Evolutionary conservation across 2,113 vertebrate genomes (phyloP).

Genomic region (Actenoides hombroni): DNA sequence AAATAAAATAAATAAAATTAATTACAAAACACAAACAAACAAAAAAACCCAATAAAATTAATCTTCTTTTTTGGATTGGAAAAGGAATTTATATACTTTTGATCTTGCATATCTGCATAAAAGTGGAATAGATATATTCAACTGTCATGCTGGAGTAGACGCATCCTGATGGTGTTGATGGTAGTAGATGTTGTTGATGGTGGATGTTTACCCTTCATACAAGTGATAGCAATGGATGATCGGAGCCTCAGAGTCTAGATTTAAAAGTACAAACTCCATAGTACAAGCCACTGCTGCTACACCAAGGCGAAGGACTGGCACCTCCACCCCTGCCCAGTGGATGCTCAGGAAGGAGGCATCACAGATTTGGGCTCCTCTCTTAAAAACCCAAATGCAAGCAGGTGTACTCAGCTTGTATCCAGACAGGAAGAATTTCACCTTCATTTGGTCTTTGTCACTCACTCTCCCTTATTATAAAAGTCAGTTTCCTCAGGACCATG

Average conservation of each 20-base stretch:
- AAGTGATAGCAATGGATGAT: rapidly evolving
- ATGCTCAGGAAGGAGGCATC: rapidly evolving
- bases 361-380: neutral
- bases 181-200: neutral
- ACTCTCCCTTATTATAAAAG: neutral
- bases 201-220: neutral
- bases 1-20: neutral
- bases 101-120: neutral
- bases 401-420: neutral
- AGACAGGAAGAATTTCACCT: neutral
- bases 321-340: neutral
- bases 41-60: neutral
- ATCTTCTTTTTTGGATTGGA: neutral
- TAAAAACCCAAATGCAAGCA: neutral
- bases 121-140: neutral
- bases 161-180: neutral
- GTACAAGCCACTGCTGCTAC: neutral
- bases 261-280: neutral
- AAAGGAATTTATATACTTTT: neutral
- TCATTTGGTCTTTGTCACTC: neutral
- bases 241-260: neutral
- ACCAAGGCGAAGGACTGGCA: neutral
- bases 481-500: neutral
- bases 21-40: too few species aligned
- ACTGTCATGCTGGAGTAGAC: neutral